Base-by-base conservation (phyloP, 2,888 invertebrate species). In the Lithodes maja region DNA sequence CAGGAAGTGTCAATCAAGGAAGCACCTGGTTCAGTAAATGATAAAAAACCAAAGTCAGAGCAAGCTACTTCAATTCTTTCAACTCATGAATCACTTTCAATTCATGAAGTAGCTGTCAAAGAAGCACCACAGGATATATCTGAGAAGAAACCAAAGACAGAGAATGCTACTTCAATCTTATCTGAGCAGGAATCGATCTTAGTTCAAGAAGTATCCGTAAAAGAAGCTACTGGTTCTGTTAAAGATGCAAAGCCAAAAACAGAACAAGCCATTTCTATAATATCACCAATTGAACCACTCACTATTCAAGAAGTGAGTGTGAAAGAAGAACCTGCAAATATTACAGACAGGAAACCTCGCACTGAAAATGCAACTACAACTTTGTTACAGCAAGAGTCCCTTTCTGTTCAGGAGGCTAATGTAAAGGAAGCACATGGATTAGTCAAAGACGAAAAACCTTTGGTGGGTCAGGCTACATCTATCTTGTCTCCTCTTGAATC, bases 1-100 rank as follows among this genome's bases (percentile, higher is more conserved):
- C 80, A 91, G 69, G 92, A 93, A n/a, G 92, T 94, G 0, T 93
- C 93, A 54, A 94, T 94, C 93, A 93, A 93, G 92, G 94, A 94
- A 93, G 69, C 78, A 71, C 86, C 86, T n/a, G 75, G 71, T 55
- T 61, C 54, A 0, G 50, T 86, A 2, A 86, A 53, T 50, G 86
- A 86, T 53, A 55, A 77, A 74, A 88, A 54, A 33, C 88, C 88
- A 15, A 68, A 55, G 0, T 74, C 74, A 74, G 86, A 88, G 53
- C 61, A 69, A 52, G 85, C 83, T 15, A 85, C 77, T 17, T 68
- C 88, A 69, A 71, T 79, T 33, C 49, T 88, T 52, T 78, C 83
- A 7, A 71, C 53, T 33, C 83, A 80, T 55, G 83, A 88, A 53
- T 86, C 83, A 75, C 52, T 90, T 54, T 83, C 87, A 90, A 49